Evolutionary conservation across 2,797 vertebrate genomes (phyloP), one percentile per base, ranked within the genome.

Genomic region (Lagodon rhomboides): DNA sequence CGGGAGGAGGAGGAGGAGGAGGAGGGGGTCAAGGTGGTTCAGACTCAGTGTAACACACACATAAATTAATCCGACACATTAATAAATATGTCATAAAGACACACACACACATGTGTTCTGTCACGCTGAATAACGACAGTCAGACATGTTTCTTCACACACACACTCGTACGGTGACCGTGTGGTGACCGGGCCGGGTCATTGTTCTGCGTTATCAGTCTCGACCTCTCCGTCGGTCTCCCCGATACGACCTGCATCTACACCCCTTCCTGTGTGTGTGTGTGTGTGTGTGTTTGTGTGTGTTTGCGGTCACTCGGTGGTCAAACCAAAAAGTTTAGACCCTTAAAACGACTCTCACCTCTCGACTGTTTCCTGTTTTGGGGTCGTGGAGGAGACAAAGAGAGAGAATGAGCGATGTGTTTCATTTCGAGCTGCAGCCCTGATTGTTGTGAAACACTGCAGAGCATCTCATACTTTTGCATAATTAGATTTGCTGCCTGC

Each of bases 191-290:
- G 73, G 86, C 86, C 90, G 77, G 91, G 90, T 91, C 91, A 93
- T 94, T 94, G 93, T 93, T 94, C 85, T 88, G 79, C 2, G 75
- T 91, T 94, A 93, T 94, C 91, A 90, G 91, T 68, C 77, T 68
- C 70, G 87, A 91, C 87, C 91, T 88, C 83, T 77, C 74, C 54
- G 63, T 75, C 87, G 65, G 87, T 59, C 86, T 83, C 89, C 86
- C 76, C 67, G 73, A 90, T 87, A 87, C 20, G 70, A 87, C 86
- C 77, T 61, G 82, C 88, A 70, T 76, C 85, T 89, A 86, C 86
- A 84, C 83, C 88, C 86, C 89, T 93, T 93, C 91, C 92, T 92
- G 78, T 84, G 75, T 86, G 77, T 84, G 83, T 78, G 66, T 78
- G 73, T 81, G 73, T 79, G 63, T 80, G 72, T 83, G 62, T 78